Conservation (phyloP, 2,113 vertebrate genomes). For the Craseonycteris thonglongyai region DNA sequence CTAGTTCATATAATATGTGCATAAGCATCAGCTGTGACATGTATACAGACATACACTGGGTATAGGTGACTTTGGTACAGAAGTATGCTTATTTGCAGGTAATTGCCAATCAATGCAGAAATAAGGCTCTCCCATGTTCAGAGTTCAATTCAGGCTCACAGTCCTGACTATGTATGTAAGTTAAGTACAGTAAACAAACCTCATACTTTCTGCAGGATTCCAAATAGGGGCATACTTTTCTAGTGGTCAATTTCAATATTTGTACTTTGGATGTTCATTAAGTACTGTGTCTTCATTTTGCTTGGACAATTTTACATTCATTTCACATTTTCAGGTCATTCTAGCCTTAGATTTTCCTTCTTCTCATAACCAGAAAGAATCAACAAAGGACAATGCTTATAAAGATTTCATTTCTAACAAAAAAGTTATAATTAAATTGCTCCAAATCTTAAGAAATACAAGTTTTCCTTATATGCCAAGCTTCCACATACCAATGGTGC, state of each 20-base stretch:
- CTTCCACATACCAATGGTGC: neutral
- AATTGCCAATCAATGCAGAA: neutral
- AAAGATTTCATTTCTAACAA: neutral
- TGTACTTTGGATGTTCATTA: conserved; percentile 62
- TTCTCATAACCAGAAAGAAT: neutral
- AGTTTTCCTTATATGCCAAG: neutral
- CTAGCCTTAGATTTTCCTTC: neutral
- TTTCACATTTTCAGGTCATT: neutral
- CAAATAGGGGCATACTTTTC: neutral
- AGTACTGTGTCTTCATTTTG: conserved; percentile 36
- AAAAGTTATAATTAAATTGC: neutral
- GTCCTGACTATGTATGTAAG: neutral
- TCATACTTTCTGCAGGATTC: neutral
- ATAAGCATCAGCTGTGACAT: neutral
- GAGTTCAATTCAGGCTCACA: neutral
- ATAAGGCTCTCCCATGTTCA: neutral
- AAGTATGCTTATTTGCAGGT: neutral
- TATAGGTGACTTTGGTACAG: neutral
- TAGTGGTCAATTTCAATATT: neutral
- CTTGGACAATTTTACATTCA: conserved; percentile 32
- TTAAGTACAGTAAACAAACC: neutral
- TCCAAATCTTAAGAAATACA: neutral
- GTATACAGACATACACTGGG: neutral
- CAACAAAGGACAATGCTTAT: neutral
- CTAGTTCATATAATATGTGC: neutral